Evolutionary conservation across 2,888 invertebrate species (phyloP).

Genomic region (Drosophila algonquin): DNA sequence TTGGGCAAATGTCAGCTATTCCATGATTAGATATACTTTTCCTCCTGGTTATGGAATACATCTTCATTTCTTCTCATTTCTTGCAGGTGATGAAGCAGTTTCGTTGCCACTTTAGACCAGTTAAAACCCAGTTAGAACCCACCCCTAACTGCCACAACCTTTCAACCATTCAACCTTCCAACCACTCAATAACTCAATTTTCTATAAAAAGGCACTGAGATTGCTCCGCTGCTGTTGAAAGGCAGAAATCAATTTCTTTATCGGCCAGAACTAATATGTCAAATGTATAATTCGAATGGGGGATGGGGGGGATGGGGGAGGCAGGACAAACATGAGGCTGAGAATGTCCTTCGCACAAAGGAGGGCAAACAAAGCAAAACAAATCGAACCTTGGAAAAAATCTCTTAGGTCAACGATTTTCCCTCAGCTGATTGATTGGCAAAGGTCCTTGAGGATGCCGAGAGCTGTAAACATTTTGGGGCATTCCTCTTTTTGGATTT

Average conservation of each 20-base stretch:
- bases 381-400: conserved; percentile 28
- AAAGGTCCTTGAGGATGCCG: conserved; percentile 31
- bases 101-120: background rate
- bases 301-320: background rate
- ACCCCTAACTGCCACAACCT: background rate
- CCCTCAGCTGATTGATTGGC: conserved; percentile 67
- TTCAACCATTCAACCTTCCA: conserved; percentile 48
- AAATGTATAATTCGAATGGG: conserved; percentile 65
- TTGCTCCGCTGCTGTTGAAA: conserved; percentile 53
- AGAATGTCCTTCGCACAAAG: conserved; percentile 53
- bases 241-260: conserved; percentile 75
- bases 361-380: conserved; percentile 39
- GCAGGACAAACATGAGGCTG: conserved; percentile 8
- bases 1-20: too few relatives aligned
- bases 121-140: background rate
- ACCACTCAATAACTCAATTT: conserved; percentile 65
- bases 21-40: background rate
- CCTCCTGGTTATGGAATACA: background rate
- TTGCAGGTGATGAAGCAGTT: background rate
- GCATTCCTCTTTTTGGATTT: conserved; percentile 19
- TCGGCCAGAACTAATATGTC: conserved; percentile 74
- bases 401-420: conserved; percentile 48
- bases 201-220: conserved; percentile 41
- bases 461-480: conserved; percentile 15
- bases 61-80: background rate